Evolutionary conservation across 2,888 invertebrate species (phyloP), one percentile per base, ranked within the genome.

Genomic region (Chrysina gloriosa): DNA sequence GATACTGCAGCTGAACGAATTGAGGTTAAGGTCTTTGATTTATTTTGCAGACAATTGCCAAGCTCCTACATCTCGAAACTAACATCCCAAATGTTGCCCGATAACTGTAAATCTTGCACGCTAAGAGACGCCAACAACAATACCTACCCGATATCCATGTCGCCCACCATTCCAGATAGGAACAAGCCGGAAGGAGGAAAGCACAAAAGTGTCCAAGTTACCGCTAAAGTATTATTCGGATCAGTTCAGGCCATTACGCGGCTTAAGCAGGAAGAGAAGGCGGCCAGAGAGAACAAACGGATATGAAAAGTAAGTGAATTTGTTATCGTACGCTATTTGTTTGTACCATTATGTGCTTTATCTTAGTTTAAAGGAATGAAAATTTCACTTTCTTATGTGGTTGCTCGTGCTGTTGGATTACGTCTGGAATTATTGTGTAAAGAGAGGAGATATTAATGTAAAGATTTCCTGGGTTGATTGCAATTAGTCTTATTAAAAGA

Each of bases 201-300:
- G 52, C 76, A 78, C 65, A 75, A 75, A 27, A 77, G 75, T 65
- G 81, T 83, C 82, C 87, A 91, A 84, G 88, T 91, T 80, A 90
- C 90, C 74, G 90, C 91, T 80, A 91, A 91, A 85, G 90, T 91
- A 71, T 87, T 91, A 81, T 90, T 91, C 81, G 90, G 90, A 70
- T 89, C 89, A 75, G 90, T 91, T 79, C 87, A 90, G 72, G 88
- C 90, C 79, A 90, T 91, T 84, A 90, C 90, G 84, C 89, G 90
- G 82, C 86, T 91, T 80, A 89, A 91, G 77, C 88, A 90, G 81
- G 89, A 90, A 78, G 90, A 91, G 82, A 89, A 89, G 84, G 85
- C 87, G 70, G 87, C 89, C 77, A 85, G 89, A 75, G 88, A 88
- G 76, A 87, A 85, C 76, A 86, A 88, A 81, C 84, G 88, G 82